Conservation (phyloP, 2,888 invertebrate species). For the Acanthococcus lagerstroemiae region DNA sequence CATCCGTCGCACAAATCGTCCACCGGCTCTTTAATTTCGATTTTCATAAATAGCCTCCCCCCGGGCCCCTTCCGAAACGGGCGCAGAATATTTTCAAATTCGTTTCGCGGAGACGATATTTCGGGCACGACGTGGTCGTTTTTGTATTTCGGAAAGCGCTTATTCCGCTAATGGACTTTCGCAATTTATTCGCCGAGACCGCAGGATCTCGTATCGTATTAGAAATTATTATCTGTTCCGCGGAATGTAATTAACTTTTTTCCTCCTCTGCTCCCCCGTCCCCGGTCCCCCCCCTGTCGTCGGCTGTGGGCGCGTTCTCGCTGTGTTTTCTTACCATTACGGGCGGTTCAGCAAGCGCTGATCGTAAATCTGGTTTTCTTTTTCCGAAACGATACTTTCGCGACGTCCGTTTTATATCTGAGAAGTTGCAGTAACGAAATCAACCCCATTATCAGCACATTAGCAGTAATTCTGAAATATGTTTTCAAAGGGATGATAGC, state of each 20-base stretch:
- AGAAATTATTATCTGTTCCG: slow-evolving; percentile 24
- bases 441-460: slow-evolving; percentile 32
- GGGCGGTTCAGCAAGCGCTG: slow-evolving; percentile 7
- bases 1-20: too few species aligned
- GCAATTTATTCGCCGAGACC: slow-evolving; percentile 11
- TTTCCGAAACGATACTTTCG: slow-evolving; percentile 27
- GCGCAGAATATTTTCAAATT: too few species aligned
- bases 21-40: too few species aligned
- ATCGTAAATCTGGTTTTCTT: slow-evolving; percentile 29
- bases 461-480: slow-evolving; percentile 32
- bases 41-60: too few species aligned
- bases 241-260: slow-evolving; percentile 27
- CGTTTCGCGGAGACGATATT: too few species aligned
- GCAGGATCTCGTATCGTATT: slow-evolving; percentile 7
- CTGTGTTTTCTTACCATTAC: background rate
- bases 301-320: too few species aligned
- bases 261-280: background rate
- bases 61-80: too few species aligned
- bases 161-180: slow-evolving; percentile 16
- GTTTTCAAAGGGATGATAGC: slow-evolving; percentile 31
- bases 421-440: slow-evolving; percentile 30
- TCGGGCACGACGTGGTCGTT: too few species aligned
- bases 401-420: slow-evolving; percentile 29
- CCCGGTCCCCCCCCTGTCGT: background rate
- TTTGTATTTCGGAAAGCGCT: too few species aligned